Conservation (phyloP, 2,113 vertebrate species). For the Sander vitreus region DNA sequence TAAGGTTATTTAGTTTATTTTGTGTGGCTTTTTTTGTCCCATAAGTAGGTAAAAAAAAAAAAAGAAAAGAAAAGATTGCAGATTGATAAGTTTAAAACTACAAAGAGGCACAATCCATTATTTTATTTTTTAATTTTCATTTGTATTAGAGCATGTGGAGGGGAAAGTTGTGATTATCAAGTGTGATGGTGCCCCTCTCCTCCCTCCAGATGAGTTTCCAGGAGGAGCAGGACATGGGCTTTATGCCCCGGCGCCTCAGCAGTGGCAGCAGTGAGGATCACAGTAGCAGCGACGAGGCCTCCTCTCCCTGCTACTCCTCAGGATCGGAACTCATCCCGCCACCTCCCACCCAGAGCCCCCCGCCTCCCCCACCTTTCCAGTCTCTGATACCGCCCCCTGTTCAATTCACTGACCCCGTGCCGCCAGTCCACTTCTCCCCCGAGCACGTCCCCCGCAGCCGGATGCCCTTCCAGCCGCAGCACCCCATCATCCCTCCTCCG, state of each 20-base stretch:
- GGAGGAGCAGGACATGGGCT: slow-evolving; percentile 90
- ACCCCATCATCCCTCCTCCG: slow-evolving; percentile 85
- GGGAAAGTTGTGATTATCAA: not conserved
- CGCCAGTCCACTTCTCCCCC: slow-evolving; percentile 76
- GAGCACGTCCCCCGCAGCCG: slow-evolving; percentile 83
- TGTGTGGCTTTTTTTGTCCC: not conserved
- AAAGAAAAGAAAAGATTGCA: not conserved
- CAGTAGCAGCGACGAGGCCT: slow-evolving; percentile 94
- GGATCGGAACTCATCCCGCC: slow-evolving; percentile 92
- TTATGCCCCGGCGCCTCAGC: slow-evolving; percentile 87
- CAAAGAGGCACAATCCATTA: not conserved
- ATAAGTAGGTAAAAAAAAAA: not conserved
- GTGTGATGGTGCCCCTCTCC: slow-evolving; percentile 13
- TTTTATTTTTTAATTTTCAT: not conserved
- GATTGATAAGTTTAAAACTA: not conserved
- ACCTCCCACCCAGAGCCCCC: slow-evolving; percentile 89
- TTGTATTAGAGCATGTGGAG: not conserved
- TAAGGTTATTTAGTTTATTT: not conserved
- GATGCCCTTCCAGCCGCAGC: slow-evolving; percentile 84
- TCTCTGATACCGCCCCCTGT: slow-evolving; percentile 84
- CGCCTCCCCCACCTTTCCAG: slow-evolving; percentile 86
- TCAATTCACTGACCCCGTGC: slow-evolving; percentile 87
- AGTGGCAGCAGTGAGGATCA: slow-evolving; percentile 92
- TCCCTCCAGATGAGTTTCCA: slow-evolving; percentile 94
- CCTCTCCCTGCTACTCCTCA: slow-evolving; percentile 93